A percentile compares a stretch with the other conserved stretches of the same genome.
Conservation (phyloP, 2,888 invertebrate genomes). For the Leptopilina syphax region DNA sequence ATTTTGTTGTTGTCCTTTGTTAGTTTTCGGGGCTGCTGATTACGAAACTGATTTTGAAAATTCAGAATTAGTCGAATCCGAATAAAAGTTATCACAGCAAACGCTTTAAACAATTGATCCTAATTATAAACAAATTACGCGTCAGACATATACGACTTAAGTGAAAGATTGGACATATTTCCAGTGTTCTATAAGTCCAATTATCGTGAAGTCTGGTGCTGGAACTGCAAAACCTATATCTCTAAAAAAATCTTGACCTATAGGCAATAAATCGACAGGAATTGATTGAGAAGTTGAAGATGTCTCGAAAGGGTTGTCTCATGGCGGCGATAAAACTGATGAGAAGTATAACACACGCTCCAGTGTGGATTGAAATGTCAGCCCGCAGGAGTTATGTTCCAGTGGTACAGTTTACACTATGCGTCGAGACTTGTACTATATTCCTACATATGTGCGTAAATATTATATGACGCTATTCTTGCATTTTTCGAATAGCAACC, state of each 20-base stretch:
- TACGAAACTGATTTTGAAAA: too few relatives aligned
- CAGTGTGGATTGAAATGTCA: constrained; percentile 72
- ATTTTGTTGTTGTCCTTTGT: too few relatives aligned
- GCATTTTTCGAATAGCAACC: background rate
- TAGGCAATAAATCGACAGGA: constrained; percentile 18
- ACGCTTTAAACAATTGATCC: too few relatives aligned
- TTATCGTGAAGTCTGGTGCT: too few relatives aligned
- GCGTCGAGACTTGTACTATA: background rate
- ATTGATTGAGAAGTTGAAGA: constrained; percentile 39
- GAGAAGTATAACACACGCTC: constrained; percentile 58
- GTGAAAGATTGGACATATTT: too few relatives aligned
- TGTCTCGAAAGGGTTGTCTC: constrained; percentile 46
- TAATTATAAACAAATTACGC: too few relatives aligned
- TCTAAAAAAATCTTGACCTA: constrained; percentile 37
- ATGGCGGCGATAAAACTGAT: constrained; percentile 55
- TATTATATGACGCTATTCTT: constrained; percentile 20
- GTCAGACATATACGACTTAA: too few relatives aligned
- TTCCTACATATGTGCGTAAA: constrained; percentile 25
- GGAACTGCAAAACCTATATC: too few relatives aligned
- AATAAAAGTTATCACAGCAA: too few relatives aligned
- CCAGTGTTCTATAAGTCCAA: too few relatives aligned
- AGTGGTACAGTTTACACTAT: constrained; percentile 48
- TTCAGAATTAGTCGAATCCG: too few relatives aligned
- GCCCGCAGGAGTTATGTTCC: constrained; percentile 67
- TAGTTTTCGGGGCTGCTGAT: too few relatives aligned